These are phyloP conservation scores for Drepana arcuata DNA, from an alignment of 1,140 invertebrate genomes.

Conservation along the genomic window DNA sequence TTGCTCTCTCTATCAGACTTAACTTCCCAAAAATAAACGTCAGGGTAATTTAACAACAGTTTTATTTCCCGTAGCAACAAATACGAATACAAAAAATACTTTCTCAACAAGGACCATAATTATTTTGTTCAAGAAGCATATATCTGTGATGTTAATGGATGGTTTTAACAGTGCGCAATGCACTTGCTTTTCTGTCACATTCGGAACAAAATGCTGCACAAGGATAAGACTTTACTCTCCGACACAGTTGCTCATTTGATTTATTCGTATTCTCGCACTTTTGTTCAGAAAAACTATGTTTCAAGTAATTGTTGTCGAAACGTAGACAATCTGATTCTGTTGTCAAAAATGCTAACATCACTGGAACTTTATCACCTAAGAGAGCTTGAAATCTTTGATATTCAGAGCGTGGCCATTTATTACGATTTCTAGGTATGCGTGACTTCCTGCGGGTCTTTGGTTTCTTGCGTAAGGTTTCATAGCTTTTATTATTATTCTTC, in stretches of 20 bases:
- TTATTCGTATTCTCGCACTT: slow-evolving; percentile 1
- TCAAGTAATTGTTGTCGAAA: background rate
- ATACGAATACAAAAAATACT: no score
- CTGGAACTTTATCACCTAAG: slow-evolving; percentile 18
- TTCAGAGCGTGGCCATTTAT: slow-evolving; percentile 7
- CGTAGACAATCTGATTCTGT: slow-evolving; percentile 12
- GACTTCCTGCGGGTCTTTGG: slow-evolving; percentile 2
- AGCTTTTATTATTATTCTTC: slow-evolving; percentile 8
- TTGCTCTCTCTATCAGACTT: slow-evolving; percentile 29
- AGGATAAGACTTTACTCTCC: slow-evolving; percentile 19
- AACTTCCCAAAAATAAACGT: slow-evolving; percentile 18
- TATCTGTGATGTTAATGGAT: no score
- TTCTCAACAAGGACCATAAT: no score
- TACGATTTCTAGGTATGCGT: slow-evolving; percentile 3
- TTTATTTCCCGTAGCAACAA: no score
- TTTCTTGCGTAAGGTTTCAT: slow-evolving; percentile 5
- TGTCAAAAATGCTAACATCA: slow-evolving; percentile 23
- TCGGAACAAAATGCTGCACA: slow-evolving; percentile 24
- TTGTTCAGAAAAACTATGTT: slow-evolving; percentile 6
- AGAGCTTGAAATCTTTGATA: slow-evolving; percentile 13
- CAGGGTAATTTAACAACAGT: no score
- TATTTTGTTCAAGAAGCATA: no score
- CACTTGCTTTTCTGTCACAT: slow-evolving; percentile 21
- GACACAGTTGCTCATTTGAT: slow-evolving; percentile 6
- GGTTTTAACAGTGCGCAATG: no score